Evolutionary conservation across 1,140 invertebrate genomes (phyloP), one percentile per base, ranked within the genome.

Genomic region (Cyphomyrmex costatus): DNA sequence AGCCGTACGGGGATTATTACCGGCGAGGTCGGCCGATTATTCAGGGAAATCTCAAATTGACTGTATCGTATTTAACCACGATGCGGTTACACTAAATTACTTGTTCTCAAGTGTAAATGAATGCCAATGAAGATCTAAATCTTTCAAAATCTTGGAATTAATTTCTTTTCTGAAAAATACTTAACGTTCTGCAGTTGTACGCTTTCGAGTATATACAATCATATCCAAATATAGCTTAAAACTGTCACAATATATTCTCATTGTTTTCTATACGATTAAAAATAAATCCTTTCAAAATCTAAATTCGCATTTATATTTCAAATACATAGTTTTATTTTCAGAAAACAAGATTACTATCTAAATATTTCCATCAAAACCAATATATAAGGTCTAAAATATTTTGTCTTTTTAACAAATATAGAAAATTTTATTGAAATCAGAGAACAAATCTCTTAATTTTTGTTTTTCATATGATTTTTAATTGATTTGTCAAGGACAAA

Each of bases 1-100:
- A 12, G 36, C 36, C 51, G 66, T 58, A 27, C 21, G 53, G 51
- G 66, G 79, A 74, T 83, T 83, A 83, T 83, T 83, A 60, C n/a
- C 46, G 53, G 24, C 24, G 14, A 82, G 42, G 36, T 82, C 66
- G 53, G 14, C 21, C 79, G 42, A 83, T 74, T 83, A 83, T 83
- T 83, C 68, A 83, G 27, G 1, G 19, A 33, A 46, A 73, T 46
- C 21, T 60, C 51, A 53, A 58, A 56, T 58, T 19, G 51, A 42
- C 12, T 60, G 66, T 73, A 83, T 19, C 36, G 79, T 73, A 46
- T n/a, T 21, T 73, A 74, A 42, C 77, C 14, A 12, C 19, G 27
- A 46, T 27, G 51, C 27, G 68, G 24, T 83, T 73, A 60, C 51
- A n/a, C 16, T 27, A 7, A 33, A 24, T 24, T 30, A 56, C 24